Base-by-base conservation (phyloP, 2,888 invertebrate genomes). In the Andrena praecox region DNA sequence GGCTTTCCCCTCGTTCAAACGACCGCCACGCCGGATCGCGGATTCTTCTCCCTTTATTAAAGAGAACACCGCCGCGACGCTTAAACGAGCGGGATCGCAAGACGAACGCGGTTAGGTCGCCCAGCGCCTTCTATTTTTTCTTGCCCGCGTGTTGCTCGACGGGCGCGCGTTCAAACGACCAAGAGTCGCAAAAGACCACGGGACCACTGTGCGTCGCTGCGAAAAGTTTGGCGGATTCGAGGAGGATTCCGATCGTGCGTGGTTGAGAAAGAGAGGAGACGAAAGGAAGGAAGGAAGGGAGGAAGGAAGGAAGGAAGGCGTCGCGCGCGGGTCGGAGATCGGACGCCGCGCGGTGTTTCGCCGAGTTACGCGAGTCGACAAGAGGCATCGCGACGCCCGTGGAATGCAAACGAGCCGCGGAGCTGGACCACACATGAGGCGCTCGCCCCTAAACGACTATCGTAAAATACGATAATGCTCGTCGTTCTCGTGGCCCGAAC, bases 381-480 rank as follows among this genome's bases (percentile, higher is more conserved):
- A 82, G 69, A 73, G 70, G 90, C 92, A 90, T 87, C 91, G 89
- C 92, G 92, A 92, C 92, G 92, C 90, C 83, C 84, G 77, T 86
- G 91, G 91, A 92, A 92, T 93, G 92, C 92, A 90, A 88, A 90
- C 91, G 91, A 90, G 91, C 89, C 59, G 54, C 35, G 42, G 90
- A 83, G 84, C 79, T 80, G 90, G 91, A 92, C 92, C 92, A 92
- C 93, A 92, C 93, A 88, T 88, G 90, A 85, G 82, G 86, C 77
- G 83, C 85, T 85, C 85, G 84, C 77, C 87, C 89, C 90, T 89
- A 92, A 93, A 93, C 91, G 93, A 93, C 92, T 91, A 92, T 92
- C 91, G 90, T 93, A 93, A 93, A 93, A 93, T 93, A 93, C 93
- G 93, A 92, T 93, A 92, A 93, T 92, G 92, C 86, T 86, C 87